phyloP scores from a whole-genome alignment of 2,888 invertebrate species.

The Cataglyphis albicans region DNA sequence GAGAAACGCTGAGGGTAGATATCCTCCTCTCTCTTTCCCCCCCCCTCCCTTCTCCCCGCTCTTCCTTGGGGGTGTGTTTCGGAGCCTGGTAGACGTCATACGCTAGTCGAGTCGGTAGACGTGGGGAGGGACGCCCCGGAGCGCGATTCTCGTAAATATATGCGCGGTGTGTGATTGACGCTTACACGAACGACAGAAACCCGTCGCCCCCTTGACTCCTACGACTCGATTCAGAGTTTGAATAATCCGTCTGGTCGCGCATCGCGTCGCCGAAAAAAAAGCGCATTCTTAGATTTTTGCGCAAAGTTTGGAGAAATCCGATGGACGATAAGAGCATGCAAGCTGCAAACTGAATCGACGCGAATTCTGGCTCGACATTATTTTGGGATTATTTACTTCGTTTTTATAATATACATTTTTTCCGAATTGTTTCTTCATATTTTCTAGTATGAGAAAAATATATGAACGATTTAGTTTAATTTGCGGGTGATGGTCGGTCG shows the following conservation, averaged over 20 bases:
- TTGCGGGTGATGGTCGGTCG: conserved; percentile 26
- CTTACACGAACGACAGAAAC: conserved; percentile 82
- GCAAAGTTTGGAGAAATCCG: not conserved
- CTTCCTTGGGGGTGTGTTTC: conserved; percentile 82
- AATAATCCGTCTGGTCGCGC: conserved; percentile 61
- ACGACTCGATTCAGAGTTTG: conserved; percentile 58
- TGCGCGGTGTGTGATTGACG: conserved; percentile 86
- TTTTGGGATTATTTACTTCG: not conserved
- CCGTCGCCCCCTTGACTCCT: conserved; percentile 71
- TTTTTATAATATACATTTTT: not conserved
- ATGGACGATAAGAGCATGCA: not conserved
- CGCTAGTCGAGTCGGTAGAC: conserved; percentile 64
- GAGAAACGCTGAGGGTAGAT: conserved; percentile 42
- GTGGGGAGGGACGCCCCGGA: conserved; percentile 67
- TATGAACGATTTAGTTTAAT: conserved; percentile 25
- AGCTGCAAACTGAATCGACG: not conserved
- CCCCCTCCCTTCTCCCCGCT: not conserved
- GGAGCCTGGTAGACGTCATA: conserved; percentile 72
- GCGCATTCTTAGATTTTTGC: conserved; percentile 14
- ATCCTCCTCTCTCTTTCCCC: not conserved
- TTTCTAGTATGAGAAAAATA: not conserved
- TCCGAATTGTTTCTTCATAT: not conserved
- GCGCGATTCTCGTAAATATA: conserved; percentile 84
- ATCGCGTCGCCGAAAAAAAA: conserved; percentile 6
- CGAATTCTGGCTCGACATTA: not conserved